Evolutionary conservation across 2,113 vertebrate species (phyloP).

Genomic region (Aspidoscelis tigris): DNA sequence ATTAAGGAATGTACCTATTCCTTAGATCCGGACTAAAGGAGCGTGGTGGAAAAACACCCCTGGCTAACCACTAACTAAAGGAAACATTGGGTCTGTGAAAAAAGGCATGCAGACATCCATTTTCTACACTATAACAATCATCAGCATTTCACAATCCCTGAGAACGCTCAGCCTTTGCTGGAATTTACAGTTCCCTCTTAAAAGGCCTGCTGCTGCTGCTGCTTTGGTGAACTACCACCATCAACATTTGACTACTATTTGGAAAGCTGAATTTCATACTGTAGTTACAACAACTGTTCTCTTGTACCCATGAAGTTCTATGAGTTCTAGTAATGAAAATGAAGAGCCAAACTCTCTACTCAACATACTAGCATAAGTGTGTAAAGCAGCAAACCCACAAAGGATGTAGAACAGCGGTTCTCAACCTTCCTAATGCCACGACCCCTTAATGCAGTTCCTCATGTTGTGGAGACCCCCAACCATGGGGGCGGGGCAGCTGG

Average conservation of each 20-base stretch:
- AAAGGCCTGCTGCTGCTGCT: background rate
- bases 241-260: background rate
- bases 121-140: background rate
- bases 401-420: background rate
- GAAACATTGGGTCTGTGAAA: too few relatives aligned
- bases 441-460: too few relatives aligned
- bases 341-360: slow-evolving; percentile 47
- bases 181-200: background rate
- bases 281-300: background rate
- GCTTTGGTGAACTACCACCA: background rate
- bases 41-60: too few relatives aligned
- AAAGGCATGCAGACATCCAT: background rate
- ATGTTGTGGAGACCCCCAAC: too few relatives aligned
- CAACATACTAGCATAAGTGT: slow-evolving; percentile 40
- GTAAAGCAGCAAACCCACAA: slow-evolving; percentile 59
- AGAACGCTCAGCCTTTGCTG: background rate
- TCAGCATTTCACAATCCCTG: background rate
- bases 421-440: too few relatives aligned
- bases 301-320: background rate
- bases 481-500: too few relatives aligned
- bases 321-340: slow-evolving; percentile 30
- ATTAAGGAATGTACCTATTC: too few relatives aligned
- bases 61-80: too few relatives aligned
- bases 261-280: background rate
- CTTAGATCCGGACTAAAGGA: too few relatives aligned